Evolutionary conservation across 35 echinoderm and acorn worm genomes (phyloP), one percentile per base, ranked within the genome.

Genomic region (Patiria miniata): DNA sequence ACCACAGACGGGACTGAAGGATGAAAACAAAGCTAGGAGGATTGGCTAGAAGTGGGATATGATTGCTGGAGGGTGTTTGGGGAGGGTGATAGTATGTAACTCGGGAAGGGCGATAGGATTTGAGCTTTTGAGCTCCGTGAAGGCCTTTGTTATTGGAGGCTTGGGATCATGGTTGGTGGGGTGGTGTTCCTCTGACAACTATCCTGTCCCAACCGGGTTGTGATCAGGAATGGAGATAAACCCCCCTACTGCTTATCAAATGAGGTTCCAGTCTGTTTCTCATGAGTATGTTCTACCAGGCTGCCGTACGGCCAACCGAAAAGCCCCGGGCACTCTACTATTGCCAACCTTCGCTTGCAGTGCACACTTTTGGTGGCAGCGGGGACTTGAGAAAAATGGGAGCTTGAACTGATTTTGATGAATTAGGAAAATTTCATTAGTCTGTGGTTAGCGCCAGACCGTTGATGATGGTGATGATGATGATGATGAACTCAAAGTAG

Each of bases 381-480:
- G 42, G 4, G 12, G 42, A 47, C 42, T 47, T n/a, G n/a, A 47
- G 12, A 47, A 26, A 73, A 73, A 73, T 73, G 65, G 65, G 65
- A 73, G 29, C 65, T 73, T 73, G 65, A 73, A 73, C 65, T 23
- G 65, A 73, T 73, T 73, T 73, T 73, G 65, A 73, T 73, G 65
- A 73, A 73, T 73, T 73, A 30, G 34, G 22, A 73, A 73, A 73
- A 73, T 6, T 73, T 73, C 65, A 73, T 73, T 73, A 73, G 15
- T 73, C 34, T 22, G 65, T 73, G 65, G 65, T 73, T 73, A 32
- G n/a, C n/a, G n/a, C n/a, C n/a, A n/a, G n/a, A n/a, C n/a, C n/a
- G n/a, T n/a, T n/a, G n/a, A n/a, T n/a, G n/a, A 73, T 26, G 26
- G 42, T 47, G 42, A 47, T 4, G 42, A 12, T 47, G 42, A 47